Base-by-base conservation (phyloP, 2,797 vertebrate genomes). In the Sternotherus odoratus region DNA sequence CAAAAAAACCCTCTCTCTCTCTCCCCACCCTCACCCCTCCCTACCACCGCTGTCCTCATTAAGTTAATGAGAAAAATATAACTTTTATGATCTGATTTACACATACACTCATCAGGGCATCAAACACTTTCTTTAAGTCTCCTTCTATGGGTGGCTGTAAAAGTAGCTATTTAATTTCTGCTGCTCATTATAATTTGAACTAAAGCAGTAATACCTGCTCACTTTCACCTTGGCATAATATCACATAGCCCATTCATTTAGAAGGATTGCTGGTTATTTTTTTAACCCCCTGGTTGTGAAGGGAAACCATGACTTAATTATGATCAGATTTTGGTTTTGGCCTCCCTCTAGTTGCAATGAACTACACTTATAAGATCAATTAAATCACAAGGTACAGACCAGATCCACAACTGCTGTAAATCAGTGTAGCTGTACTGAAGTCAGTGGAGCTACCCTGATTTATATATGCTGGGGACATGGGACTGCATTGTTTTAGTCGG, bases 21-120 rank as follows among this genome's bases (percentile, higher is more conserved):
- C 2, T 1, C 16, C 79, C 19, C 9, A n/a, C 48, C 11, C 48
- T 48, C 17, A n/a, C 6, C 2, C 1, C 12, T 82, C n/a, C 10
- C 36, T 69, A 16, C 17, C n/a, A 69, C n/a, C 26, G n/a, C n/a
- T n/a, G n/a, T n/a, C n/a, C n/a, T n/a, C n/a, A 43, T 46, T 82
- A 86, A 63, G 6, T 48, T 79, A 39, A 79, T 66, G 60, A 8
- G 49, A 79, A 85, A 63, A 79, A 33, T 43, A 19, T 36, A 33
- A 36, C 26, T 63, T 60, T 54, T 39, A 28, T 56, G 10, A 8
- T 85, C 3, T 72, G 78, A 2, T 46, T 54, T 77, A 77, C 49
- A 77, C 21, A 57, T 77, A 12, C 54, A 10, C 30, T 89, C 1
- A 39, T n/a, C 53, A 82, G 1, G 79, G 3, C 12, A 86, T 8